Percentiles rank a stretch among this genome's conserved stretches.
These are phyloP conservation scores for Hydropsyche betteni DNA, from an alignment of 2,888 invertebrate genomes.

Conservation along the genomic window DNA sequence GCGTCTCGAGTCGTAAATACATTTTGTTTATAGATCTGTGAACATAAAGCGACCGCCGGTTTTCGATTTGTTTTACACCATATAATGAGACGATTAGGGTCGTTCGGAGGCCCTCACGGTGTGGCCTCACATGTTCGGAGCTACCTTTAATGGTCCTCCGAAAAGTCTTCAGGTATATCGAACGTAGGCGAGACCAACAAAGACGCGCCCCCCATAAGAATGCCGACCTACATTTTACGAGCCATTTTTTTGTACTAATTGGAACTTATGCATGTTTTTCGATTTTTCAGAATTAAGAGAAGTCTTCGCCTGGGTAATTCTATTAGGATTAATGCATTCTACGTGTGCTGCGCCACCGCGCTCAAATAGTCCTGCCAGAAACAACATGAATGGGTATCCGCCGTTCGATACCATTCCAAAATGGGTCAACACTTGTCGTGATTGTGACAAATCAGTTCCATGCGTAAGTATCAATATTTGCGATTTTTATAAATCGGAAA, in stretches of 20 bases:
- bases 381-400: constrained; percentile 33
- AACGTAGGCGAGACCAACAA: no score
- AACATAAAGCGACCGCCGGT: constrained; percentile 43
- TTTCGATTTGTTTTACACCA: constrained; percentile 49
- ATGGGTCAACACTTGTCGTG: constrained; percentile 67
- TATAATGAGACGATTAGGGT: constrained; percentile 48
- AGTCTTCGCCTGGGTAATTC: constrained; percentile 59
- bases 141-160: constrained; percentile 28
- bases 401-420: constrained; percentile 54
- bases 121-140: constrained; percentile 16
- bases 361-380: neutral
- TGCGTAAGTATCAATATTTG: constrained; percentile 33
- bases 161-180: constrained; percentile 22
- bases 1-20: constrained; percentile 24
- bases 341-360: constrained; percentile 56
- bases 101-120: constrained; percentile 24
- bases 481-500: constrained; percentile 12
- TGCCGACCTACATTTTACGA: neutral
- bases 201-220: no score
- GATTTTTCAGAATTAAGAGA: constrained; percentile 60
- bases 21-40: constrained; percentile 34
- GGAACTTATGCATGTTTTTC: constrained; percentile 28
- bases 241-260: constrained; percentile 19
- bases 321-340: constrained; percentile 57
- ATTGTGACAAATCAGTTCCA: constrained; percentile 54